Percentiles rank a stretch among this genome's conserved stretches.
Conservation (phyloP, 2,113 vertebrate genomes). For the Sceloporus undulatus region DNA sequence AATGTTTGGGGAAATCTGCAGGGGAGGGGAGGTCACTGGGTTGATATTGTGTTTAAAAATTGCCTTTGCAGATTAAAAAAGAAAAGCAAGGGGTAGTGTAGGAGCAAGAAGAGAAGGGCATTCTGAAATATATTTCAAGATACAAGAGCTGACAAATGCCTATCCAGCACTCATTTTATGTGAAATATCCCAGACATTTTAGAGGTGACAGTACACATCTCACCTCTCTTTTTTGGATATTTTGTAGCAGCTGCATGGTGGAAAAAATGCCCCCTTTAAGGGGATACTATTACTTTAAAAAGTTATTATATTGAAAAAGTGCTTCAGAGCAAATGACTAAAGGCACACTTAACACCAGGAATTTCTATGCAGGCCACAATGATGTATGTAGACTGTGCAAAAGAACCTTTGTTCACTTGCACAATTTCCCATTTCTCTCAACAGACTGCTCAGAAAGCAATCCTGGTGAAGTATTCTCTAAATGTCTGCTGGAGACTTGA, state of each 20-base stretch:
- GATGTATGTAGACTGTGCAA: background rate
- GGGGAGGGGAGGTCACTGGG: constrained; percentile 36
- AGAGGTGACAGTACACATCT: background rate
- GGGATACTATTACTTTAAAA: background rate
- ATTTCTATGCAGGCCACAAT: background rate
- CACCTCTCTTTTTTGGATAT: constrained; percentile 31
- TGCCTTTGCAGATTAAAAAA: constrained; percentile 28
- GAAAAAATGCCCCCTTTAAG: background rate
- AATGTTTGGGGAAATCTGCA: constrained; percentile 8
- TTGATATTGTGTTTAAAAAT: constrained; percentile 35
- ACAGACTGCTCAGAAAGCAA: background rate
- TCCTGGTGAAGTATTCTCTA: background rate
- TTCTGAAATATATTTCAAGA: background rate
- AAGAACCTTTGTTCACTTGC: background rate
- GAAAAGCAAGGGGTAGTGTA: background rate
- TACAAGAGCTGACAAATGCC: background rate
- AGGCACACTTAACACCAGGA: background rate
- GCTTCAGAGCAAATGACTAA: constrained; percentile 14
- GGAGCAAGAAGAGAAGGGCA: background rate
- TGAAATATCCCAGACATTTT: background rate
- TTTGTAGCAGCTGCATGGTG: constrained; percentile 7
- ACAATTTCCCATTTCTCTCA: background rate
- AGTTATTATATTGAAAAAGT: background rate
- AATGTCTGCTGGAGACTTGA: background rate
- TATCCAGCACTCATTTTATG: background rate